These are phyloP conservation scores for Dendrocopos noguchii DNA, from an alignment of 2,113 vertebrate genomes.

Conservation along the genomic window DNA sequence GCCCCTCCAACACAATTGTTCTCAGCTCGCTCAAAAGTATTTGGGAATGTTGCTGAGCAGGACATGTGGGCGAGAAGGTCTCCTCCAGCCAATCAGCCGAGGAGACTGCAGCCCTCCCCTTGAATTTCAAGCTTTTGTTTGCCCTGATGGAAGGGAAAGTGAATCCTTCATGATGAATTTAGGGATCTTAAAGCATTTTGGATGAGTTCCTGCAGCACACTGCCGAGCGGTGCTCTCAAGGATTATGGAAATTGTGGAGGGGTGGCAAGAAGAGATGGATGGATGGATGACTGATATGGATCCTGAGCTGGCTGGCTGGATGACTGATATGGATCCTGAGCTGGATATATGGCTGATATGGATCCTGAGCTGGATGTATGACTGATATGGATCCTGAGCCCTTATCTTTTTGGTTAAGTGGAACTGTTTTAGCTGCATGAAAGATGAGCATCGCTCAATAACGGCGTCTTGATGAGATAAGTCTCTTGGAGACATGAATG, in stretches of 20 bases:
- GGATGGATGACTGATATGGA: accelerated
- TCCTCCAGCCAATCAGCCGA: slow-evolving; percentile 56
- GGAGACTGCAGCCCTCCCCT: slow-evolving; percentile 56
- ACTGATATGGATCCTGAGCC: background rate
- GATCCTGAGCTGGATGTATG: background rate
- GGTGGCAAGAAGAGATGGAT: background rate
- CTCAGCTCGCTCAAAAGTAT: slow-evolving; percentile 67
- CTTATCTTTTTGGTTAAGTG: background rate
- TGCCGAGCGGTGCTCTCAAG: slow-evolving; percentile 9
- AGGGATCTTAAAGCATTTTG: slow-evolving; percentile 50
- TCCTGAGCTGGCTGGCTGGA: background rate
- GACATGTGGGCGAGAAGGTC: slow-evolving; percentile 21
- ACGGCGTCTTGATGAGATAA: background rate
- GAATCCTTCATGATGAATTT: slow-evolving; percentile 34
- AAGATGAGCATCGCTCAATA: background rate
- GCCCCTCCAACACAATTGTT: slow-evolving; percentile 68
- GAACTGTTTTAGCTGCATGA: slow-evolving; percentile 7
- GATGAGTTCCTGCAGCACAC: slow-evolving; percentile 17
- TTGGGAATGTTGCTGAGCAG: slow-evolving; percentile 47
- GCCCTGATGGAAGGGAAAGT: slow-evolving; percentile 45
- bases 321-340: background rate
- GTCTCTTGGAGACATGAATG: background rate
- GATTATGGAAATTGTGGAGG: background rate
- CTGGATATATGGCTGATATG: background rate
- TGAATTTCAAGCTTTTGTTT: slow-evolving; percentile 62